Base-by-base conservation (phyloP, 2,888 invertebrate genomes). In the Callyntrura guangdongensis region DNA sequence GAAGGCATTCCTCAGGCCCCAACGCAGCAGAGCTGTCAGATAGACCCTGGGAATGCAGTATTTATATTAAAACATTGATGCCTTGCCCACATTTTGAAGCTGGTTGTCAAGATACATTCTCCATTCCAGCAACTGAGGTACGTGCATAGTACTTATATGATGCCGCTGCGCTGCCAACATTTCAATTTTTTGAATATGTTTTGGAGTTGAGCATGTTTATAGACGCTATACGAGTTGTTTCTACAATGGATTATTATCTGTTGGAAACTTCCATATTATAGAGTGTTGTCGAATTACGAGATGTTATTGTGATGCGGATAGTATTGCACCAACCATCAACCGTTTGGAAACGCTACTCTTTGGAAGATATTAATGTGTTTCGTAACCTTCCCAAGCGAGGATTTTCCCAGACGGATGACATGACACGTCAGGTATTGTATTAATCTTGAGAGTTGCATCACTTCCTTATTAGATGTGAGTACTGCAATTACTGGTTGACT, bases 251-350 rank as follows among this genome's bases (percentile, higher is more conserved):
- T 81, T 12, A 53, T n/a, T 56, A 14, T 56, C 25, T 47, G 79
- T 5, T 59, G 2, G n/a, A 86, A 27, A 56, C 11, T 74, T 22
- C 8, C 17, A 72, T 36, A 5, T 12, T 49, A 2, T 47, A 95
- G 94, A 95, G 95, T 91, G 90, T 94, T 11, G 93, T 94, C 20
- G 94, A 94, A 45, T 94, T 95, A 95, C 93, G 94, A 11, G 94
- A 94, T 82, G 94, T 95, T 25, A 84, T 94, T 20, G 94, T 94
- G 4, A 94, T 95, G 94, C 91, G 95, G 27, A 93, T 95, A 14
- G 94, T 95, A 4, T 93, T 95, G 53, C 94, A 95, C 49, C 95
- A 95, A 91, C 95, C 95, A 0, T 95, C 95, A 4, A 94, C 95
- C 9, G 94, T 94, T 11, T 95, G 95, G 95, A 94, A 94, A 47